phyloP scores from a whole-genome alignment of 2,888 invertebrate species.

The Drosophila borborema region DNA sequence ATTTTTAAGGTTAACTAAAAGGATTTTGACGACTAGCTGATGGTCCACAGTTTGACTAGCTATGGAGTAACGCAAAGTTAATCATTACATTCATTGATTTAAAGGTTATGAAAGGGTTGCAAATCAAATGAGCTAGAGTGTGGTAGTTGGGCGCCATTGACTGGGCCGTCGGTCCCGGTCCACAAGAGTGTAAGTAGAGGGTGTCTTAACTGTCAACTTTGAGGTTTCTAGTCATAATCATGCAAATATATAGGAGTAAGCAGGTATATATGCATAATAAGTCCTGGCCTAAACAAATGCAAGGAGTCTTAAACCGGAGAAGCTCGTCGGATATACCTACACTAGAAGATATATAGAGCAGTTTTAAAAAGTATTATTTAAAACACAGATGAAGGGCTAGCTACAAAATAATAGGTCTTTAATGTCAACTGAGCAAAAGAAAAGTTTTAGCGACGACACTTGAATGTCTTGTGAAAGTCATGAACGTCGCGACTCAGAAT shows the following conservation, averaged over 20 bases:
- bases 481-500: slow-evolving; percentile 4
- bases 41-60: background rate
- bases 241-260: no score
- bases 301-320: no score
- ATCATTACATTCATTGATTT: background rate
- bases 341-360: no score
- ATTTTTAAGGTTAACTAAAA: background rate
- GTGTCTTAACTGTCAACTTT: no score
- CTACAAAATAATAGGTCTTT: background rate
- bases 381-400: background rate
- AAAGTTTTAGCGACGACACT: background rate
- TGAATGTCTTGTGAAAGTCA: background rate
- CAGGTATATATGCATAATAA: no score
- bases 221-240: no score
- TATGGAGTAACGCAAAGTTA: background rate
- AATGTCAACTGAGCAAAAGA: background rate
- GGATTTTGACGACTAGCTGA: background rate
- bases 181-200: background rate
- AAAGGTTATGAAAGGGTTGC: background rate
- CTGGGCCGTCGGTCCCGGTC: no score
- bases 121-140: background rate
- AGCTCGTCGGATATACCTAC: no score
- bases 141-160: background rate
- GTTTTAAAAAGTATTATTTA: no score
- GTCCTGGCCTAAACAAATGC: no score